phyloP scores from a whole-genome alignment of 2,113 vertebrate genomes.

The Pseudopipra pipra region DNA sequence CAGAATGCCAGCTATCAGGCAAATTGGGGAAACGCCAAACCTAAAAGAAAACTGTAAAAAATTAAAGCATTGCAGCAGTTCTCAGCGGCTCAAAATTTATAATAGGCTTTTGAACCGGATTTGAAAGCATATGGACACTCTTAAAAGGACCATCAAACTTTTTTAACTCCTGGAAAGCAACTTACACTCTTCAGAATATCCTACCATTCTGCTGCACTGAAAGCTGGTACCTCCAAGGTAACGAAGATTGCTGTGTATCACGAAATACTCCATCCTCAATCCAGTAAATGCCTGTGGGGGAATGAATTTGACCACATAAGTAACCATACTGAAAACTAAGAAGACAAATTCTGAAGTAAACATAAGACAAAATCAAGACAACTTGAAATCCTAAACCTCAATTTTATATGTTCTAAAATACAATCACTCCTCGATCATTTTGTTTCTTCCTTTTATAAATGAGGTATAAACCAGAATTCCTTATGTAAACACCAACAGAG shows the following conservation, averaged over 20 bases:
- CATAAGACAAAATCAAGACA: neutral
- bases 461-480: neutral
- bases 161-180: neutral
- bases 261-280: neutral
- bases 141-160: neutral
- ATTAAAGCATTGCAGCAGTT: neutral
- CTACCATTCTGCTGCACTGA: neutral
- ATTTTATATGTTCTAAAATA: neutral
- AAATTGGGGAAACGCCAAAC: neutral
- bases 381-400: neutral
- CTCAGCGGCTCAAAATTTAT: neutral
- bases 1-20: constrained; percentile 6
- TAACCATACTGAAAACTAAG: neutral
- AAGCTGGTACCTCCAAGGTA: neutral
- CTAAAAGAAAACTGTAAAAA: neutral
- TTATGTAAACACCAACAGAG: neutral
- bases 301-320: neutral
- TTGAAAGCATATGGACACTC: neutral
- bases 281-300: neutral
- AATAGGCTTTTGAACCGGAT: neutral
- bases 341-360: neutral
- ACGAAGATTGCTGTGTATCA: neutral
- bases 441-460: neutral
- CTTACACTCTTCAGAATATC: neutral
- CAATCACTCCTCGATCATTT: neutral